Base-by-base conservation (phyloP, 2,113 vertebrate species). In the Rhinopomastus cyanomelas region DNA sequence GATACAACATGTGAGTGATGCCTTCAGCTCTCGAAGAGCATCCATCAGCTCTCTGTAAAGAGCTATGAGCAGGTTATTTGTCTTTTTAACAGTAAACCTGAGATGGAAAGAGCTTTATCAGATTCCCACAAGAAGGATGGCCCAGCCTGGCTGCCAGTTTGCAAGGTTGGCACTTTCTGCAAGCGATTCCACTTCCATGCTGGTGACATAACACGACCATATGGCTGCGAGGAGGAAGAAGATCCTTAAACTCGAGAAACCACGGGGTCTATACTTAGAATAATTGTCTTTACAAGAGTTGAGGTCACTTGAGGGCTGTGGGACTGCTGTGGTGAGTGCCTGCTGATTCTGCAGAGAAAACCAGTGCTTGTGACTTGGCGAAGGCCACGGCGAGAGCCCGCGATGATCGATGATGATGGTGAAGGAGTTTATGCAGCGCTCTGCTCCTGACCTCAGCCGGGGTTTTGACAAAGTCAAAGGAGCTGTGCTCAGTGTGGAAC, bases 321-420 rank as follows among this genome's bases (percentile, higher is more conserved):
- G 6, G 67, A 74, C 81, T 39, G 37, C 26, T 65, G 82, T 57
- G 79, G 72, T 12, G 52, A 92, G 52, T 0, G 30, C 37, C 46
- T 64, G 81, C 91, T 87, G 82, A 86, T 88, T 56, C 57, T 49
- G 72, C 91, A 83, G 19, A 81, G 89, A 67, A 83, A 46, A 34
- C 1, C 10, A 1, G 42, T 0, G 0, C 6, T 8, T 34, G 85
- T 11, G 72, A 56, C 87, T 67, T 1, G 30, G 36, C 60, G 72
- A 52, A 51, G 37, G 72, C 87, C 81, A 69, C 2, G 2, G 34
- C 49, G 64, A 67, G 42, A 91, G 72, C 78, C 59, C 4, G 2
- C 1, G 25, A 68, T 2, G 12, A 16, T 5, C 3, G 5, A 32
- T 0, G 55, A n/a, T n/a, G 39, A 42, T 11, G 39, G 88, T 1